A percentile compares a stretch with the other conserved stretches of the same genome.
Conservation (phyloP, 2,113 vertebrate genomes). For the Gymnobelideus leadbeateri region DNA sequence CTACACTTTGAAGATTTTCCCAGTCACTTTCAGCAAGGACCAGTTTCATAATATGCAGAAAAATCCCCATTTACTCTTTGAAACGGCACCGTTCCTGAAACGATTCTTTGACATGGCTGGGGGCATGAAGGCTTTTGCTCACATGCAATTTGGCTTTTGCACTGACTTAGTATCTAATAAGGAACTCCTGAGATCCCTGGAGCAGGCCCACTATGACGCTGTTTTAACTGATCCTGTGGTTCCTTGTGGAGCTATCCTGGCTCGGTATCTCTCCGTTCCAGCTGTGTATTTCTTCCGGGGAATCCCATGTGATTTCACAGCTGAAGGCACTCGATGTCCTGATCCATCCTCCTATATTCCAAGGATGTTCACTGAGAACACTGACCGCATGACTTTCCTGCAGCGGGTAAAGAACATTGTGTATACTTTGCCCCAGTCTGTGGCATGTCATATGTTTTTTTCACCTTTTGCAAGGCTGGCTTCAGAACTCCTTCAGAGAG, state of each 20-base stretch:
- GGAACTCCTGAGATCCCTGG: constrained; percentile 83
- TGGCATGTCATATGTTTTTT: constrained; percentile 67
- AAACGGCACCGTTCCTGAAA: constrained; percentile 66
- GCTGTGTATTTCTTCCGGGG: constrained; percentile 87
- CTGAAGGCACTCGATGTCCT: constrained; percentile 84
- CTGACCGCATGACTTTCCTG: constrained; percentile 87
- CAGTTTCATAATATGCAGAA: accelerated
- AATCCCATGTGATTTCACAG: constrained; percentile 84
- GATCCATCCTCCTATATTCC: constrained; percentile 88
- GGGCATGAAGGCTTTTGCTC: not conserved
- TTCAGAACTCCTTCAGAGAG: constrained; percentile 81
- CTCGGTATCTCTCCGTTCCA: constrained; percentile 87
- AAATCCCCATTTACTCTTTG: not conserved
- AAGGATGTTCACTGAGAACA: constrained; percentile 49
- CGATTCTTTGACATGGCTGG: constrained; percentile 35
- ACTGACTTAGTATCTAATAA: constrained; percentile 82
- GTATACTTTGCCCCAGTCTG: constrained; percentile 43
- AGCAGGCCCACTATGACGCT: constrained; percentile 83
- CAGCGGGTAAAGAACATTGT: constrained; percentile 88
- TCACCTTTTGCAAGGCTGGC: constrained; percentile 79
- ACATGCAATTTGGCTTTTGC: constrained; percentile 67
- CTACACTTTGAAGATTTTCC: constrained; percentile 81
- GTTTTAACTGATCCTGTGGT: constrained; percentile 89
- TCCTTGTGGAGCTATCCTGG: constrained; percentile 89
- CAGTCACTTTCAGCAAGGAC: constrained; percentile 77